These are phyloP conservation scores for Lepus oiostolus DNA, from an alignment of 2,797 vertebrate species.

Conservation along the genomic window DNA sequence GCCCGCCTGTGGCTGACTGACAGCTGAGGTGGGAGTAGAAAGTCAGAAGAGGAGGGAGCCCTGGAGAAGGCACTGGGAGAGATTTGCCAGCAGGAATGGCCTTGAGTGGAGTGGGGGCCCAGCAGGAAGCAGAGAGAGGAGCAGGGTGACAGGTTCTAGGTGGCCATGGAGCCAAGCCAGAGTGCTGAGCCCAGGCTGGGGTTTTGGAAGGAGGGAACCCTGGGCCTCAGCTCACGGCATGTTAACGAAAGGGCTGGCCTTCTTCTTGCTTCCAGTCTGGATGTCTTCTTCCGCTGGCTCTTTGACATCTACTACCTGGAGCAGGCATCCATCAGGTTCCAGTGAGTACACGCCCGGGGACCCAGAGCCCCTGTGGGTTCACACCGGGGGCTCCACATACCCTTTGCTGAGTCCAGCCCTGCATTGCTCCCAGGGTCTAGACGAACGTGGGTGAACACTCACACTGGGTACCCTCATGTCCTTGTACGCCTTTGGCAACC, in stretches of 20 bases:
- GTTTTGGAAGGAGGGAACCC: neutral
- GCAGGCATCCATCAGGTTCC: constrained; percentile 94
- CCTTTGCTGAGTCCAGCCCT: neutral
- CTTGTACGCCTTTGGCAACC: neutral
- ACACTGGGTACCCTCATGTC: neutral
- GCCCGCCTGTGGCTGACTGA: neutral
- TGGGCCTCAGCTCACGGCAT: neutral
- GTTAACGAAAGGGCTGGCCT: neutral
- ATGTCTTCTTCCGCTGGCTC: constrained; percentile 98
- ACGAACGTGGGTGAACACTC: too few relatives aligned
- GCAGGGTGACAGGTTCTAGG: neutral
- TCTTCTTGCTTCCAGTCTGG: constrained; percentile 89
- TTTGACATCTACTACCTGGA: constrained; percentile 96
- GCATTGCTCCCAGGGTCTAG: neutral
- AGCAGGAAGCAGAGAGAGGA: neutral
- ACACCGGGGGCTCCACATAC: rapidly evolving
- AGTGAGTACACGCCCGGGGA: constrained; percentile 90
- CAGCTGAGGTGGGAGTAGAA: neutral
- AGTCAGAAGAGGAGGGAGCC: neutral
- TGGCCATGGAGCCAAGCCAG: neutral
- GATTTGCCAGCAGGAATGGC: neutral
- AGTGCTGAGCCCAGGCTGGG: neutral
- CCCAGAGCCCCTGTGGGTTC: neutral
- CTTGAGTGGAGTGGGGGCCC: neutral
- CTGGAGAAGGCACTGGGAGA: neutral